These are phyloP conservation scores for Drosophila nebulosa DNA, from an alignment of 1,140 invertebrate species.

Conservation along the genomic window DNA sequence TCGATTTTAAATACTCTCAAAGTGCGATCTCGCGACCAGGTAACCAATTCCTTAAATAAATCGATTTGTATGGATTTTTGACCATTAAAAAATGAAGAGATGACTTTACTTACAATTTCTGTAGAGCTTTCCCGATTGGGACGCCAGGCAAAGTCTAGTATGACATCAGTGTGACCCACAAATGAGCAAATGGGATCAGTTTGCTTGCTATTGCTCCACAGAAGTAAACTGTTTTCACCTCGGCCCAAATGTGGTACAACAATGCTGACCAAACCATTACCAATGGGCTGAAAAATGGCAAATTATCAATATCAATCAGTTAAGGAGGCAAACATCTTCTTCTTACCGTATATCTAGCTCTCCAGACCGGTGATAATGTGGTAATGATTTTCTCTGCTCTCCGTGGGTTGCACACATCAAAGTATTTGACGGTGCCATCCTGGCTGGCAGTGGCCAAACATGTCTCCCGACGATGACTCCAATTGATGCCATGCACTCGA, in stretches of 20 bases:
- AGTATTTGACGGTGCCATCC: conserved; percentile 97
- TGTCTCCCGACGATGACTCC: conserved; percentile 93
- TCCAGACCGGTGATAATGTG: conserved; percentile 94
- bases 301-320: background rate
- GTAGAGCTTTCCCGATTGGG: conserved; percentile 81
- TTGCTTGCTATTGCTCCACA: conserved; percentile 90
- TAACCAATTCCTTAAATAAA: conserved; percentile 90
- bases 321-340: no score
- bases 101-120: conserved; percentile 56
- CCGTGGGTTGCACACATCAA: conserved; percentile 92
- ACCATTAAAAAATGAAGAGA: no score
- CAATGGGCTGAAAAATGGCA: conserved; percentile 88
- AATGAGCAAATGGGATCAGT: conserved; percentile 91
- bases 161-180: conserved; percentile 95
- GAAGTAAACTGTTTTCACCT: conserved; percentile 90
- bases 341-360: conserved; percentile 92
- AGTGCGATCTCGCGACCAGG: conserved; percentile 97
- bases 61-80: no score
- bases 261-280: conserved; percentile 94
- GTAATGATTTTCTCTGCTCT: conserved; percentile 91
- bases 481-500: conserved; percentile 96
- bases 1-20: conserved; percentile 95
- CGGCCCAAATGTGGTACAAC: conserved; percentile 90
- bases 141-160: conserved; percentile 97
- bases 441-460: conserved; percentile 96